A percentile compares a stretch with the other conserved stretches of the same genome.
These are phyloP conservation scores for Gymnopithys bicolor DNA, from an alignment of 2,797 vertebrate species.

Conservation along the genomic window DNA sequence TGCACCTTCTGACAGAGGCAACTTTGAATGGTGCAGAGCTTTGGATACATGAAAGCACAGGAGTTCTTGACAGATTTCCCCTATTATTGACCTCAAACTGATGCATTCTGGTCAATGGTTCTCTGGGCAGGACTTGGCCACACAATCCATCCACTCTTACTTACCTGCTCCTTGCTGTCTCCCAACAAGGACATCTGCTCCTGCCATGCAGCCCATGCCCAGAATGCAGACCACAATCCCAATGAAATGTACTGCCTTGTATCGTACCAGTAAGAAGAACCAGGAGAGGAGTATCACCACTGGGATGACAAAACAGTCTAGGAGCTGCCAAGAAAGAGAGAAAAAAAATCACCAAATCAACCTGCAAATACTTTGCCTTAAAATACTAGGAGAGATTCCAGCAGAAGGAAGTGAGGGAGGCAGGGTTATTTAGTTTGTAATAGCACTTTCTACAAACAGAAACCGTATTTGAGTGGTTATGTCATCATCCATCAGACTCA, in stretches of 20 bases:
- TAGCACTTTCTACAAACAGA: background rate
- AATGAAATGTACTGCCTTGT: conserved; percentile 91
- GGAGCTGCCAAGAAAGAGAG: conserved; percentile 78
- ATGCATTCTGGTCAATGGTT: background rate
- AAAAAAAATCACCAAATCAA: background rate
- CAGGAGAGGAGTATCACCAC: conserved; percentile 95
- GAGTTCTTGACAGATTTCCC: background rate
- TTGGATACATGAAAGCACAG: background rate
- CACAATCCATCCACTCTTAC: background rate
- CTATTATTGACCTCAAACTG: too few species aligned
- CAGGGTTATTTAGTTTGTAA: background rate
- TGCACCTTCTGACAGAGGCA: background rate
- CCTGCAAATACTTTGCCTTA: background rate
- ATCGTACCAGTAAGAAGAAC: conserved; percentile 95
- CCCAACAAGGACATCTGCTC: conserved; percentile 90
- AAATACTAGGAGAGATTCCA: background rate
- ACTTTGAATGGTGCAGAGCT: background rate
- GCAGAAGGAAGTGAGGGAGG: background rate
- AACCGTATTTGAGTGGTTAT: background rate
- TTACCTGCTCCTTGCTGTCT: conserved; percentile 90
- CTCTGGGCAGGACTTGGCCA: background rate
- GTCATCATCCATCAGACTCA: background rate
- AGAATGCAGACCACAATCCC: conserved; percentile 92
- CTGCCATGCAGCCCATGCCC: conserved; percentile 94
- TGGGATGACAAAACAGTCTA: conserved; percentile 93